Evolutionary conservation across 2,113 vertebrate species (phyloP), one percentile per base, ranked within the genome.

Genomic region (Elephantulus edwardii): DNA sequence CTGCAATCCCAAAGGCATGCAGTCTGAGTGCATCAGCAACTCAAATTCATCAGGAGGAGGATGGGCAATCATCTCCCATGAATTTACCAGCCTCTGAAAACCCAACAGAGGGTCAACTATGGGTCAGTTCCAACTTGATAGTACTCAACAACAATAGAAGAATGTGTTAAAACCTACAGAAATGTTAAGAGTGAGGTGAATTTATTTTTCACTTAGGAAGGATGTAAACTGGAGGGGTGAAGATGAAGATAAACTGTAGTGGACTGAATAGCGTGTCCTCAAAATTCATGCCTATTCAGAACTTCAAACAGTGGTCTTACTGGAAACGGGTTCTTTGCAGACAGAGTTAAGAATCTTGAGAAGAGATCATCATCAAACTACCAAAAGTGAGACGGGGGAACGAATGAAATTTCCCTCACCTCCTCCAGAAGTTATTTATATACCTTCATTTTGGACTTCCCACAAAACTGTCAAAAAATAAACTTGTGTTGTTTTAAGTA

Each of bases 401-500:
- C n/a, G 9, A 82, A 75, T 8, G 10, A n/a, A 42, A 52, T 72
- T 20, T 87, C 80, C 38, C 28, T 66, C 56, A 75, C 62, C n/a
- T 6, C 56, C 33, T 72, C 62, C 58, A 88, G 8, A 56, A 81
- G 48, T 50, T 50, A 50, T 50, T 50, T 10, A 50, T 50, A 48
- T 50, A 60, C 17, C 42, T 35, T 60, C 14, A 86, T 35, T 54
- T 79, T 52, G 86, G 24, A 52, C 14, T 68, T 85, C 56, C 50
- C 92, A 48, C 16, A 92, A 30, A 84, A 90, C 12, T 50, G 22
- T 54, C 10, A 90, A 13, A 82, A 26, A 86, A 89, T 44, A 58
- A 87, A 80, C 30, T 62, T 77, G 35, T 46, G 6, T 46, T 78
- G 19, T 62, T 74, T 85, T 71, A 91, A 90, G 40, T 33, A 81